Base-by-base conservation (phyloP, 2,113 vertebrate genomes). In the Pundamilia nyererei region DNA sequence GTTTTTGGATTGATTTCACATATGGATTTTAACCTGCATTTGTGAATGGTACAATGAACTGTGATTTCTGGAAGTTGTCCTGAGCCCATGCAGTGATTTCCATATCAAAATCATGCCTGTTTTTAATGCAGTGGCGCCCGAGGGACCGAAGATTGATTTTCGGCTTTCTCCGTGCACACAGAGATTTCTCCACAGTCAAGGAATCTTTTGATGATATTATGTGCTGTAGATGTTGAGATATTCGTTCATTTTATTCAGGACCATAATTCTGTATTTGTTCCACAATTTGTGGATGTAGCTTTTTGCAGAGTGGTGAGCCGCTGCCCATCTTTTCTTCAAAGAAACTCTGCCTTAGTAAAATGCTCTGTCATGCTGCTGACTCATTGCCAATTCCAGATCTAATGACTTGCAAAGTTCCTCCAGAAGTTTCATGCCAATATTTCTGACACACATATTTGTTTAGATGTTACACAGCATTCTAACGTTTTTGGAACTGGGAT, bases 401-500 rank as follows among this genome's bases (percentile, higher is more conserved):
- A 72, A 72, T 72, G 21, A 72, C 2, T 38, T 65, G 9, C 3
- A 3, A 2, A 2, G 17, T 65, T 65, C 60, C 4, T 65, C 31
- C 10, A 2, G 60, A 65, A 0, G 10, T 0, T 65, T 65, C 17
- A 35, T 65, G 17, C 0, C 0, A 65, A n/a, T 65, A 65, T 65
- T 65, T 70, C 7, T 24, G 65, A 42, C 12, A 42, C 19, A 24
- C 5, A 9, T 42, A 70, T 45, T 26, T 72, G 1, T 72, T 72
- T 45, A 45, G 12, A 70, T 45, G 21, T 72, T 45, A 26, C 12
- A 24, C 13, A 26, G 21, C 13, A 26, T 72, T 0, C 68, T 15
- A 45, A 26, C 3, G 0, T 7, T 70, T 72, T 45, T 45, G 68
- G 38, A 72, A 72, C 21, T 7, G 2, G 40, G 68, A 45, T 45